Evolutionary conservation across 1,140 invertebrate species (phyloP), one percentile per base, ranked within the genome.

Genomic region (Leptestheria dahalacensis): DNA sequence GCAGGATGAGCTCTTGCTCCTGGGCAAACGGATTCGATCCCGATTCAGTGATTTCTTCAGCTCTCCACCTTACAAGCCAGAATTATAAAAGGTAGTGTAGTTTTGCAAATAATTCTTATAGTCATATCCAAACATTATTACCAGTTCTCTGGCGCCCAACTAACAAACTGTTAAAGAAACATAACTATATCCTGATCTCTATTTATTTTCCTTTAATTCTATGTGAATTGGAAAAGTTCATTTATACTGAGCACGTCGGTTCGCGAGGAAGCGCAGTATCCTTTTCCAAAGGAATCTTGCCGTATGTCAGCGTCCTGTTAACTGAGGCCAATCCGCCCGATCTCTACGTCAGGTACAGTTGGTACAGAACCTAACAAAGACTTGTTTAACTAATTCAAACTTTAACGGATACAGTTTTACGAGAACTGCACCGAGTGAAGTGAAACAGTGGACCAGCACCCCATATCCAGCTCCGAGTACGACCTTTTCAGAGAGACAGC

Each of bases 11-110:
- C 68, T 81, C 2, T 75, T 76, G 62, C 75, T 76, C 57, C 70
- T 82, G 1, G 80, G 79, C 0, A 76, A 78, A 62, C 70, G 77
- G 49, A 82, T 76, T 72, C 76, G 77, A 62, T 70, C 72, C 1
- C 74, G 73, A 62, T 82, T 76, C 69, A 75, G 77, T n/a, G 72
- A 73, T 33, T 65, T 79, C 64, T 50, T 49, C 66, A 4, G 3
- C 61, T 1, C 65, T 66, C 50, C 59, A 20, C 20, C 48, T 26
- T 57, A 58, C 41, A 26, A 12, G 4, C 41, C 49, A 1, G 59
- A 62, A 60, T 25, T 60, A 21, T 60, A 52, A 20, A 23, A 62
- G 49, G 46, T 60, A 46, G n/a, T n/a, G n/a, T n/a, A n/a, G n/a
- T n/a, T n/a, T n/a, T n/a, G n/a, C n/a, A n/a, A n/a, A n/a, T n/a